These are phyloP conservation scores for Hippocampus mohnikei DNA, from an alignment of 2,113 vertebrate species.

Conservation along the genomic window DNA sequence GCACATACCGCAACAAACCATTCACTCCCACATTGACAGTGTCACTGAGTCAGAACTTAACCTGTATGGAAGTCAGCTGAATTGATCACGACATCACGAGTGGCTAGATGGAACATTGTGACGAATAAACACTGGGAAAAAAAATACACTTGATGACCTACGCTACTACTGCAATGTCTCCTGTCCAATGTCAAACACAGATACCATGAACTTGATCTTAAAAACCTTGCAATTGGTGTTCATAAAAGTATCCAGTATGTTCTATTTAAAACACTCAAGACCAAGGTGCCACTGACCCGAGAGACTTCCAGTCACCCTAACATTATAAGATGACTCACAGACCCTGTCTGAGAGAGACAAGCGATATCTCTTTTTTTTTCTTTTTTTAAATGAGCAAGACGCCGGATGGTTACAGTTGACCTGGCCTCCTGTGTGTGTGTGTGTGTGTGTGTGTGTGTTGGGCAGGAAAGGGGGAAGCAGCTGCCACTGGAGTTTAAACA, in stretches of 20 bases:
- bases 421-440: slow-evolving; percentile 13
- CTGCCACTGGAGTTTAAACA: slow-evolving; percentile 59
- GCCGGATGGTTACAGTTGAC: slow-evolving; percentile 40
- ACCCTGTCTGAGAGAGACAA: slow-evolving; percentile 1
- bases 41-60: too few relatives aligned
- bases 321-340: slow-evolving; percentile 1
- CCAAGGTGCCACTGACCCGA: slow-evolving; percentile 27
- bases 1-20: too few relatives aligned
- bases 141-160: too few relatives aligned
- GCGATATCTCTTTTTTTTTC: background rate
- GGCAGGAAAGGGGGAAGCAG: slow-evolving; percentile 62
- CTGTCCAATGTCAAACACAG: too few relatives aligned
- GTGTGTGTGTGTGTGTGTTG: slow-evolving; percentile 16
- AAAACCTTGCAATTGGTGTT: too few relatives aligned
- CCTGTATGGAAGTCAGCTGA: too few relatives aligned
- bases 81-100: too few relatives aligned
- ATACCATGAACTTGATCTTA: too few relatives aligned
- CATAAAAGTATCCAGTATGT: background rate
- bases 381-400: slow-evolving; percentile 14
- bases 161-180: too few relatives aligned
- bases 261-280: background rate
- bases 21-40: too few relatives aligned
- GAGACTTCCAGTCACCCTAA: slow-evolving; percentile 15
- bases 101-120: too few relatives aligned
- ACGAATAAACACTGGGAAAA: too few relatives aligned